phyloP scores from a whole-genome alignment of 2,888 invertebrate species.

The Cylloceria caligata region DNA sequence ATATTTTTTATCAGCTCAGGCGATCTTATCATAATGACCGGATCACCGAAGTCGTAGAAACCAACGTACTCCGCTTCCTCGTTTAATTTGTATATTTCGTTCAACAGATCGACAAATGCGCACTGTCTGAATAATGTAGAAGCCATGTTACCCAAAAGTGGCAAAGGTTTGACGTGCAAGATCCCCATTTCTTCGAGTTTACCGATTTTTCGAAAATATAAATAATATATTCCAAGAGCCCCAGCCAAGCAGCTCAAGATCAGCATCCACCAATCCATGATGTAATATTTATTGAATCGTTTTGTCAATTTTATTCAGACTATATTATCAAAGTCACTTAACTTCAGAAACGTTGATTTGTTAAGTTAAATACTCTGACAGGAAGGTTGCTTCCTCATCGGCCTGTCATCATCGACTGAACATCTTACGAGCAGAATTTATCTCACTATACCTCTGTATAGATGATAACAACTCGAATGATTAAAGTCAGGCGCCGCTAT shows the following conservation, averaged over 20 bases:
- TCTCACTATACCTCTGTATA: not conserved
- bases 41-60: slow-evolving; percentile 75
- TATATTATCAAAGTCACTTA: not conserved
- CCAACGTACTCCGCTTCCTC: slow-evolving; percentile 76
- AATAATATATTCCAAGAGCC: not conserved
- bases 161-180: slow-evolving; percentile 59
- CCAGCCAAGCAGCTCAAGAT: not conserved
- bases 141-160: slow-evolving; percentile 69
- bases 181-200: slow-evolving; percentile 54
- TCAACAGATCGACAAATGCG: slow-evolving; percentile 47
- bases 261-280: slow-evolving; percentile 15
- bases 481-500: not conserved
- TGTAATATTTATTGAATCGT: too few relatives aligned
- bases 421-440: not conserved
- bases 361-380: not conserved
- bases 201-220: not conserved
- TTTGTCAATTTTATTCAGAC: too few relatives aligned
- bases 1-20: slow-evolving; percentile 78
- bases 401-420: not conserved
- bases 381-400: too few relatives aligned
- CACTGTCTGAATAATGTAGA: slow-evolving; percentile 37
- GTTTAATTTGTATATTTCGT: slow-evolving; percentile 67
- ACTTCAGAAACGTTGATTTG: not conserved
- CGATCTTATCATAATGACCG: slow-evolving; percentile 77
- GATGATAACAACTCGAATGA: not conserved